Percentiles rank a stretch among this genome's conserved stretches.
Conservation (phyloP, 1,140 invertebrate species). For the Pseudomyrmex gracilis region DNA sequence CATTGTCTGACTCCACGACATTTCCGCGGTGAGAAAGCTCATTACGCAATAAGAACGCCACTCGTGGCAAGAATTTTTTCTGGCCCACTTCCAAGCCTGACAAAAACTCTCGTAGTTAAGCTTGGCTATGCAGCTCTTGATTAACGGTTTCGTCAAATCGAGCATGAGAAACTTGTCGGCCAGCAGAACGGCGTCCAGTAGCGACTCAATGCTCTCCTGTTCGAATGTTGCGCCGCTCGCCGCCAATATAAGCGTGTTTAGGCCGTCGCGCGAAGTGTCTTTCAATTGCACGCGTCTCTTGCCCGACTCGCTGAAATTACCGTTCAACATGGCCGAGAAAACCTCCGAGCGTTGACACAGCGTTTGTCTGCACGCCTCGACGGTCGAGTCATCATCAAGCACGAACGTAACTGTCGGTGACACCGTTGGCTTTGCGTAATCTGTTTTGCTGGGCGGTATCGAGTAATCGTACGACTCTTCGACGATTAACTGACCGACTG, state of each 20-base stretch:
- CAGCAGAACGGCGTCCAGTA: constrained; percentile 88
- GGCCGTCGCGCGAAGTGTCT: constrained; percentile 86
- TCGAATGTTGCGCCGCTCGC: constrained; percentile 84
- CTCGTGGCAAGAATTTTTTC: constrained; percentile 76
- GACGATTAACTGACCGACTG: constrained; percentile 62
- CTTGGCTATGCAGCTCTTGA: constrained; percentile 79
- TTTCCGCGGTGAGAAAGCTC: constrained; percentile 79
- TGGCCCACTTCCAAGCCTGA: constrained; percentile 84
- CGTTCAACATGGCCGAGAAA: constrained; percentile 89
- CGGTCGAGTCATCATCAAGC: constrained; percentile 88
- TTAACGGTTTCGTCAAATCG: constrained; percentile 86
- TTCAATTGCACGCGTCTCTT: constrained; percentile 86
- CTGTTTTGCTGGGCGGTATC: constrained; percentile 29
- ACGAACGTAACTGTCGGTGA: constrained; percentile 86
- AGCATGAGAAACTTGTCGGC: constrained; percentile 89
- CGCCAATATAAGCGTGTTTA: constrained; percentile 86
- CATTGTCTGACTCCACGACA: constrained; percentile 76
- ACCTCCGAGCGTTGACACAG: constrained; percentile 88
- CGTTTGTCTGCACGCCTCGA: constrained; percentile 87
- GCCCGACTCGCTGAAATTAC: constrained; percentile 88
- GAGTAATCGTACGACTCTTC: constrained; percentile 10
- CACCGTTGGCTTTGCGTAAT: constrained; percentile 69
- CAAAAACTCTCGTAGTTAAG: constrained; percentile 80
- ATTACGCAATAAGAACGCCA: constrained; percentile 81
- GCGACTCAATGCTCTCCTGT: constrained; percentile 85